Base-by-base conservation (phyloP, 2,888 invertebrate genomes). In the Gari tellinella region DNA sequence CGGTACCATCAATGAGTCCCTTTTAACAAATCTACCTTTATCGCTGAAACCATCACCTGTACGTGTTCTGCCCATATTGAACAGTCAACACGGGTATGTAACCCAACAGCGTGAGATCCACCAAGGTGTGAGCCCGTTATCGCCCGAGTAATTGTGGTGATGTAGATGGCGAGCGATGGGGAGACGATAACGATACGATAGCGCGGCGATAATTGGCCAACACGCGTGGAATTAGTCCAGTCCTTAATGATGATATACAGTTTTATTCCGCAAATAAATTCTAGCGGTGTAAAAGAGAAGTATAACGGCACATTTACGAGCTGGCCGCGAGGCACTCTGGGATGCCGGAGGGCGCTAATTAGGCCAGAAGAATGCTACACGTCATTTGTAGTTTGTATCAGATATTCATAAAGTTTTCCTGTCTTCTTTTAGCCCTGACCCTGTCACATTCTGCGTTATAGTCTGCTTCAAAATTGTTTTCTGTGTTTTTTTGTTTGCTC, bases 151-250 rank as follows among this genome's bases (percentile, higher is more conserved):
- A 70, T 65, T 70, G 64, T 70, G 52, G 60, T 64, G 31, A 31
- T 31, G 10, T 31, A 31, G 31, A 31, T 31, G 31, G 31, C 31
- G 31, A 31, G 10, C 40, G 74, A 74, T 74, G 68, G 37, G 15
- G 64, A 60, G 64, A 49, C 61, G 74, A 74, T 74, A 74, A 68
- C 64, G 70, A 41, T 48, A 60, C 26, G 74, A 74, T 74, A 68
- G 53, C 51, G 49, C 52, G 45, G 51, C 51, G 74, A 74, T 74
- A 74, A 74, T 74, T 68, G 67, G 74, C 56, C 31, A 51, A 51
- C 46, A 58, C 52, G 68, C 60, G 64, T 43, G 68, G 64, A 49
- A 21, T 56, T 53, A 74, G 37, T 38, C 64, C 64, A 40, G 25
- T 45, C 60, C 52, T 45, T 74, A 74, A 74, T 74, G 68, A 74